phyloP scores from a whole-genome alignment of 92 coral and sea anemone species.

The Chrysogorgia sp. region DNA sequence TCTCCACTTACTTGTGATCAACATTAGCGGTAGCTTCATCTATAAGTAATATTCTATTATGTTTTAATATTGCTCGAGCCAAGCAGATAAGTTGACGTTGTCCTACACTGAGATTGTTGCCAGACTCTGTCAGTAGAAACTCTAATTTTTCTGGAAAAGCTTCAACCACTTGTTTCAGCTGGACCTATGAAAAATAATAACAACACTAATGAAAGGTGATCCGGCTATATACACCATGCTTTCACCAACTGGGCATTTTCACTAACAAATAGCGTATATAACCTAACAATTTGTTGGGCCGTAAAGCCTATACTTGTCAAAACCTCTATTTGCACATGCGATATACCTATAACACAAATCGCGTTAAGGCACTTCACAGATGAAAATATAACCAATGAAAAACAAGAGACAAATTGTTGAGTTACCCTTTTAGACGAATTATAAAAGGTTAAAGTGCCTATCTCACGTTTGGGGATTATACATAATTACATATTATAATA shows the following conservation, averaged over 20 bases:
- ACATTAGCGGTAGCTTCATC: constrained; percentile 91
- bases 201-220: neutral
- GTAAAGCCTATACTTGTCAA: too few relatives aligned
- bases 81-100: constrained; percentile 95
- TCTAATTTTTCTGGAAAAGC: constrained; percentile 70
- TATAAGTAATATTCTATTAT: constrained; percentile 70
- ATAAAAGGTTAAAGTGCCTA: too few relatives aligned
- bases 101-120: constrained; percentile 83
- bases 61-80: constrained; percentile 83
- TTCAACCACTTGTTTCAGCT: constrained; percentile 59
- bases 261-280: neutral
- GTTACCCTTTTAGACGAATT: too few relatives aligned
- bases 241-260: neutral
- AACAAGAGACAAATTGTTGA: too few relatives aligned
- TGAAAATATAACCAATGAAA: too few relatives aligned
- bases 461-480: too few relatives aligned
- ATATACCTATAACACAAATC: too few relatives aligned
- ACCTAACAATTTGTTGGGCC: too few relatives aligned
- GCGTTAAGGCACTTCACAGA: too few relatives aligned
- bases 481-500: too few relatives aligned
- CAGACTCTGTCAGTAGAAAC: constrained; percentile 69
- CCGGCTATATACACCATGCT: neutral
- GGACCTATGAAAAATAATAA: neutral
- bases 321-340: too few relatives aligned
- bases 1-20: constrained; percentile 74